These are phyloP conservation scores for Climacteris rufus DNA, from an alignment of 2,113 vertebrate genomes.

Conservation along the genomic window DNA sequence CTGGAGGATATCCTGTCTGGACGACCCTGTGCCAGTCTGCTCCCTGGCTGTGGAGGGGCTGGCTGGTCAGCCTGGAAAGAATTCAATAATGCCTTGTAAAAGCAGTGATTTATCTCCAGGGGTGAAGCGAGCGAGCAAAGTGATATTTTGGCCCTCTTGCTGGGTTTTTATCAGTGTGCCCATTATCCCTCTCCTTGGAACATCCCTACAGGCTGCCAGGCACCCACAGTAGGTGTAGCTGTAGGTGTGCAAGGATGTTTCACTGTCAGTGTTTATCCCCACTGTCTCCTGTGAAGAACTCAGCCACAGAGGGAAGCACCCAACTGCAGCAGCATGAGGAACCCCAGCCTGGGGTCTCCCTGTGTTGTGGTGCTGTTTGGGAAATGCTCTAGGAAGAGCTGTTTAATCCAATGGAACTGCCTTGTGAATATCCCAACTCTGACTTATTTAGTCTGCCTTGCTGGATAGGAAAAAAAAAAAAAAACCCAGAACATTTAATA, in stretches of 20 bases:
- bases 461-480: background rate
- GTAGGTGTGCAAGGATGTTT: background rate
- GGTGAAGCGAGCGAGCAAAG: background rate
- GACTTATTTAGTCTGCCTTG: background rate
- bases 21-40: conserved; percentile 66
- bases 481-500: background rate
- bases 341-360: background rate
- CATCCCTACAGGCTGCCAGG: background rate
- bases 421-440: background rate
- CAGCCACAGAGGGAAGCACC: background rate
- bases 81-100: background rate
- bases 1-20: conserved; percentile 80
- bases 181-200: background rate
- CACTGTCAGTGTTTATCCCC: accelerated
- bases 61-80: conserved; percentile 39
- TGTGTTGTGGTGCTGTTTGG: background rate
- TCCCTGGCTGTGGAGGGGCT: conserved; percentile 53
- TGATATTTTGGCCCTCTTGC: background rate
- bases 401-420: background rate
- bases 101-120: background rate
- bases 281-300: background rate
- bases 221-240: background rate
- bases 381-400: background rate
- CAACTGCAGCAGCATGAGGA: background rate
- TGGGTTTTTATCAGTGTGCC: background rate